A percentile compares a stretch with the other conserved stretches of the same genome.
These are phyloP conservation scores for Coracopsis vasa DNA, from an alignment of 2,113 vertebrate genomes.

Conservation along the genomic window DNA sequence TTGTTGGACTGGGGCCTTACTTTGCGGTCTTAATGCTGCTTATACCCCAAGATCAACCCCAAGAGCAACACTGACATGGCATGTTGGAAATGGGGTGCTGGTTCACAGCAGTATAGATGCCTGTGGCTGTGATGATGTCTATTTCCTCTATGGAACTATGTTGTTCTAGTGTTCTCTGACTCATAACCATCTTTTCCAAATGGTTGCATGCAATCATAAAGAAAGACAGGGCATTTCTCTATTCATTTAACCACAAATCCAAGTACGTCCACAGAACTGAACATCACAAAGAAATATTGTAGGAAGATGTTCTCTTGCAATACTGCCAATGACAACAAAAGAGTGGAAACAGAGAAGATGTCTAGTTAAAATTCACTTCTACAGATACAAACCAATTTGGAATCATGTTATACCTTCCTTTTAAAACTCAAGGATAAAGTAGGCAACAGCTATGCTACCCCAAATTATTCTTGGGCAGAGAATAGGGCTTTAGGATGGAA, in stretches of 20 bases:
- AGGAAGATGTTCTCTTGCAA: neutral
- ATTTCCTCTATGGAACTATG: neutral
- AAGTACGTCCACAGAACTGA: neutral
- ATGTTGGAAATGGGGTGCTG: neutral
- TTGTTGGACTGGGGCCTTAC: neutral
- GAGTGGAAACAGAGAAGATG: neutral
- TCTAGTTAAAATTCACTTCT: neutral
- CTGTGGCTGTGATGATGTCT: neutral
- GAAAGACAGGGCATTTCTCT: neutral
- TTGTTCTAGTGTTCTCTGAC: neutral
- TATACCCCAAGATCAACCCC: neutral
- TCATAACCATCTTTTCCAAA: neutral
- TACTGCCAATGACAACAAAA: neutral
- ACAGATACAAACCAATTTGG: neutral
- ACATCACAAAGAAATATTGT: neutral
- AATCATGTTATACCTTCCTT: neutral
- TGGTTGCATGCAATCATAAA: neutral
- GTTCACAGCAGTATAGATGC: neutral
- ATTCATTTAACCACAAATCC: neutral
- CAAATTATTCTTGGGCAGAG: neutral
- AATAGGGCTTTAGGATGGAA: too few species aligned
- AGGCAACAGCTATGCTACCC: neutral
- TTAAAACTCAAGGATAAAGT: neutral
- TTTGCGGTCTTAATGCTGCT: neutral
- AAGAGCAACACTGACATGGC: accelerated